Conservation (phyloP, 2,888 invertebrate species). For the Entomobrya multifasciata region DNA sequence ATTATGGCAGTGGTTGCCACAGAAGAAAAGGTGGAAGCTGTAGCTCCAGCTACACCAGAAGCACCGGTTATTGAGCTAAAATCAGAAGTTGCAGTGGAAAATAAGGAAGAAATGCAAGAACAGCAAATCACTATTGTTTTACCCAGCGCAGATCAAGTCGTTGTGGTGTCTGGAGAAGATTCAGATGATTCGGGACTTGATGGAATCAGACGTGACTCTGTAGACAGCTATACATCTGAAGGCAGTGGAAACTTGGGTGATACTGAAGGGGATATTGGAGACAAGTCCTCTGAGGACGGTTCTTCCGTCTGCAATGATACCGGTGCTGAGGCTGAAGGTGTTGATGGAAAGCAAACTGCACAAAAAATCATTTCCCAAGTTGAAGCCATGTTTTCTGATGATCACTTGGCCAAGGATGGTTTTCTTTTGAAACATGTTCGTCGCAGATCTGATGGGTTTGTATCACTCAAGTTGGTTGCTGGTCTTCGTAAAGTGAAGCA, state of each 20-base stretch:
- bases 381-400: slow-evolving; percentile 97
- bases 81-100: slow-evolving; percentile 6
- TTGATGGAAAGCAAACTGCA: slow-evolving; percentile 84
- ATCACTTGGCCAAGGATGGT: slow-evolving; percentile 96
- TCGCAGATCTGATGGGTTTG: slow-evolving; percentile 96
- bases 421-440: slow-evolving; percentile 97
- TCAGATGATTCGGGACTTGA: slow-evolving; percentile 20
- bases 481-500: slow-evolving; percentile 97
- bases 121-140: slow-evolving; percentile 50
- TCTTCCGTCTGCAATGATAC: not conserved
- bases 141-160: slow-evolving; percentile 28
- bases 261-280: slow-evolving; percentile 47
- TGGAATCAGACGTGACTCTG: slow-evolving; percentile 56
- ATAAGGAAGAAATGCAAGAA: not conserved
- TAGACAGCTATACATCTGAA: slow-evolving; percentile 65
- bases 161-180: slow-evolving; percentile 6
- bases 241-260: slow-evolving; percentile 65
- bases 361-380: slow-evolving; percentile 92
- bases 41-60: not conserved
- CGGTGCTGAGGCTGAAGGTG: not conserved
- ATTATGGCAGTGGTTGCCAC: slow-evolving; percentile 38
- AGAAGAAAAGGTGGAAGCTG: slow-evolving; percentile 22
- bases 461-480: slow-evolving; percentile 95
- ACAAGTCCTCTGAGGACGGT: slow-evolving; percentile 45
- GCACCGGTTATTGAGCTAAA: not conserved